A percentile compares a stretch with the other conserved stretches of the same genome.
These are phyloP conservation scores for Coptodon bakossiorum DNA, from an alignment of 2,113 vertebrate species.

Conservation along the genomic window DNA sequence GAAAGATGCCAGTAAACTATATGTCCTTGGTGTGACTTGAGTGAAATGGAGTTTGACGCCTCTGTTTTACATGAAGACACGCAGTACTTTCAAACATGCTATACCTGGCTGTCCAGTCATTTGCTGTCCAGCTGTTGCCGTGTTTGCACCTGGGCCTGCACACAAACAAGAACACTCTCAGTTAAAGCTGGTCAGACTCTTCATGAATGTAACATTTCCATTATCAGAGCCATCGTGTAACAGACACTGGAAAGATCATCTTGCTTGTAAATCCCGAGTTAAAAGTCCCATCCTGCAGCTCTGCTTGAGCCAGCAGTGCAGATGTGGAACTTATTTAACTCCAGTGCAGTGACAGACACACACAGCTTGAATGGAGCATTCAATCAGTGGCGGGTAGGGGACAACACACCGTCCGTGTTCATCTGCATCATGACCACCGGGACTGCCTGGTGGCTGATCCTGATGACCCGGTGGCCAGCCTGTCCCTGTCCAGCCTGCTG, in stretches of 20 bases:
- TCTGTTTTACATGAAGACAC: background rate
- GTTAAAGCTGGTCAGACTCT: background rate
- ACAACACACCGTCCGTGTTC: slow-evolving; percentile 82
- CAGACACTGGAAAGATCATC: background rate
- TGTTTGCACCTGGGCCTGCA: slow-evolving; percentile 53
- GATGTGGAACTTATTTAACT: background rate
- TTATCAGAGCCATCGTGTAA: background rate
- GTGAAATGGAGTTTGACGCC: background rate
- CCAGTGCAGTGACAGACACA: background rate
- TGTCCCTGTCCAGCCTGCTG: slow-evolving; percentile 67
- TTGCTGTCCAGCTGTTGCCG: slow-evolving; percentile 51
- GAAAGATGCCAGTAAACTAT: accelerated
- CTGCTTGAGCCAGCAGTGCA: background rate
- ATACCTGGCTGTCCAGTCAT: slow-evolving; percentile 69
- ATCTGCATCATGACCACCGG: slow-evolving; percentile 95
- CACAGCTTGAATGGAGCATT: slow-evolving; percentile 7
- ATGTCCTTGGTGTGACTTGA: background rate
- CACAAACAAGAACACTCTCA: background rate
- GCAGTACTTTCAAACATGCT: background rate
- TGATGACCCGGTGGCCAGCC: slow-evolving; percentile 78
- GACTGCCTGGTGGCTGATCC: slow-evolving; percentile 88
- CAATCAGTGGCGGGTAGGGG: slow-evolving; percentile 50
- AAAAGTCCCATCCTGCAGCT: background rate
- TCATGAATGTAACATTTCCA: background rate
- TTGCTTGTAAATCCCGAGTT: accelerated